Base-by-base conservation (phyloP, 2,113 vertebrate genomes). In the Grammomys surdaster region DNA sequence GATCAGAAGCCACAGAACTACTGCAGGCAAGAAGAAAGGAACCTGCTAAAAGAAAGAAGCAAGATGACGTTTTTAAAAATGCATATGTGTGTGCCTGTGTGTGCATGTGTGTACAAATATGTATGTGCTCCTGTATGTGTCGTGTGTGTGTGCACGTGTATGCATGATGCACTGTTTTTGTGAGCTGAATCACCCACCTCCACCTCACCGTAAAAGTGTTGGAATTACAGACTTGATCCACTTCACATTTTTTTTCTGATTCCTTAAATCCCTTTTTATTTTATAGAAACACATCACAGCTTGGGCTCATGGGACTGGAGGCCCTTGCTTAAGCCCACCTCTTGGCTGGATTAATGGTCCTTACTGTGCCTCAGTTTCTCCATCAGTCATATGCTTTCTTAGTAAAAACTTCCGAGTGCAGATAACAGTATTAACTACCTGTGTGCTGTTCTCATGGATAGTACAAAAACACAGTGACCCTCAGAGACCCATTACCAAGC, bases 381-480 rank as follows among this genome's bases (percentile, higher is more conserved):
- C 72, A 14, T 54, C 77, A 82, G 54, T 2, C 67, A 94, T 90
- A 43, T 72, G 17, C 54, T 88, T 91, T 93, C 91, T 94, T 67
- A 75, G 51, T 58, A 92, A 76, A 92, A 85, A 81, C 65, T 75
- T 26, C 54, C 26, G 33, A 40, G 24, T 60, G 40, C 33, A 58
- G 73, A 78, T 31, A 69, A 77, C 14, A 7, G 7, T 48, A 77
- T 33, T 43, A 78, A 58, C 31, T 75, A 24, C 36, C 43, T 31
- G 65, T 33, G 46, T 54, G 88, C 13, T 48, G 58, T 56, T 78
- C 56, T 63, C 81, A 69, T 0, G 77, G 26, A 24, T 65, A 28
- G 54, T 78, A 40, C n/a, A 76, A 48, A 93, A 89, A 81, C 22
- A 73, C 36, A 67, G 69, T 70, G 58, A 63, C 31, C 85, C 85